Evolutionary conservation across 2,888 invertebrate genomes (phyloP).

Genomic region (Oscheius myriophilus): DNA sequence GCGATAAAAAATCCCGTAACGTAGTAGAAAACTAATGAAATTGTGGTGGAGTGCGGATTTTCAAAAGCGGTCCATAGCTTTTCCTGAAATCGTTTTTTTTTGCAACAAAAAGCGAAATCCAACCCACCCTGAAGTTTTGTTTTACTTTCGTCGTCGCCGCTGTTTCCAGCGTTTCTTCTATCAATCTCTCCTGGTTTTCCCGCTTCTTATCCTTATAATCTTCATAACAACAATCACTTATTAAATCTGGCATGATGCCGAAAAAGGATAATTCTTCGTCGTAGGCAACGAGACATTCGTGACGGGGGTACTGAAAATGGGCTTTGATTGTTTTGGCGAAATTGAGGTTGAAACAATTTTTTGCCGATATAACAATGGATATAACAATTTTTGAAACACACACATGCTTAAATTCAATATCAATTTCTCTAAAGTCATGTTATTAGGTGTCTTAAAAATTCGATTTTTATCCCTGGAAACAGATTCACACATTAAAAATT

Average conservation of each 20-base stretch:
- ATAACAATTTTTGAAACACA: too few species aligned
- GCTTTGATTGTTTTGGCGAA: too few species aligned
- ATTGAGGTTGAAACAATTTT: not conserved
- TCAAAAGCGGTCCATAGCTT: slow-evolving; percentile 99
- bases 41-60: slow-evolving; percentile 97
- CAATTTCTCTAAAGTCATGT: too few species aligned
- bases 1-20: slow-evolving; percentile 97
- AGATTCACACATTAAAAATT: too few species aligned
- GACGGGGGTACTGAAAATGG: slow-evolving; percentile 90
- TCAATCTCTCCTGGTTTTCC: slow-evolving; percentile 95
- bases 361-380: too few species aligned
- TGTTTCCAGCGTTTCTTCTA: slow-evolving; percentile 81
- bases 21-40: slow-evolving; percentile 99
- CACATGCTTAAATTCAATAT: too few species aligned
- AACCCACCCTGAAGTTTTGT: slow-evolving; percentile 48
- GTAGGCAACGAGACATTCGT: slow-evolving; percentile 97
- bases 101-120: not conserved
- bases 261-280: slow-evolving; percentile 99
- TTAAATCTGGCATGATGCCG: slow-evolving; percentile 89
- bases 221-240: slow-evolving; percentile 99
- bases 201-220: slow-evolving; percentile 98
- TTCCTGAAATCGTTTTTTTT: slow-evolving; percentile 53
- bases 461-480: too few species aligned
- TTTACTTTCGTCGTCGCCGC: slow-evolving; percentile 60
- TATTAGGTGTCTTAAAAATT: too few species aligned